Conservation (phyloP, 2,113 vertebrate genomes). For the Lepus europaeus region DNA sequence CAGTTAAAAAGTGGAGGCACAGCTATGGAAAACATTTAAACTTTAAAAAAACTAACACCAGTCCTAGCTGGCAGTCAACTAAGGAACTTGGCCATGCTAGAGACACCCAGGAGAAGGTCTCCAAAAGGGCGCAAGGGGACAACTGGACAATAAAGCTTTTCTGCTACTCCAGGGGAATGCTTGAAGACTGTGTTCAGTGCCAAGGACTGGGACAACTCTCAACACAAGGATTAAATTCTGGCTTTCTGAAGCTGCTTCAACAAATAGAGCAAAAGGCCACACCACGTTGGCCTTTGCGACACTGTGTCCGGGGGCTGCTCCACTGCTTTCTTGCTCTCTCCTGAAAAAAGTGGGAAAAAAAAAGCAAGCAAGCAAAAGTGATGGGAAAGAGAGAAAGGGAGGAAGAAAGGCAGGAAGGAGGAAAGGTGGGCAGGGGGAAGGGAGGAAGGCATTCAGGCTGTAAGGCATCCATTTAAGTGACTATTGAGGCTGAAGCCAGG, state of each 20-base stretch:
- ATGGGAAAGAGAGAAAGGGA: background rate
- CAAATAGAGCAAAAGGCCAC: background rate
- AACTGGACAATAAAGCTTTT: constrained; percentile 26
- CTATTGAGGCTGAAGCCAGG: background rate
- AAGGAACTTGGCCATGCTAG: background rate
- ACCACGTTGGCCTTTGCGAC: background rate
- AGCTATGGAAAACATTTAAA: background rate
- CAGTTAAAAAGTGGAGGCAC: constrained; percentile 19
- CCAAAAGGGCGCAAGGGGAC: background rate
- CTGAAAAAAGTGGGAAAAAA: background rate
- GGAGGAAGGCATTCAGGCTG: background rate
- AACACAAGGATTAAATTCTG: constrained; percentile 1
- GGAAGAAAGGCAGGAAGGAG: background rate
- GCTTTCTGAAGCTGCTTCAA: constrained; percentile 54
- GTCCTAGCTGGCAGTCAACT: background rate
- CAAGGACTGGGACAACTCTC: constrained; percentile 3
- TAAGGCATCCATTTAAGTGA: constrained; percentile 17
- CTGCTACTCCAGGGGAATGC: background rate
- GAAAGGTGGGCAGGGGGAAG: background rate
- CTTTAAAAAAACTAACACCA: background rate
- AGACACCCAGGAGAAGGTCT: background rate
- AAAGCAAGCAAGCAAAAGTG: background rate
- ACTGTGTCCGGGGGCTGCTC: background rate
- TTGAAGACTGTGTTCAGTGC: constrained; percentile 10
- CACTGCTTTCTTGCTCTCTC: background rate